Percentiles rank a stretch among this genome's conserved stretches.
Conservation (phyloP, 2,888 invertebrate genomes). For the Idaea aversata region DNA sequence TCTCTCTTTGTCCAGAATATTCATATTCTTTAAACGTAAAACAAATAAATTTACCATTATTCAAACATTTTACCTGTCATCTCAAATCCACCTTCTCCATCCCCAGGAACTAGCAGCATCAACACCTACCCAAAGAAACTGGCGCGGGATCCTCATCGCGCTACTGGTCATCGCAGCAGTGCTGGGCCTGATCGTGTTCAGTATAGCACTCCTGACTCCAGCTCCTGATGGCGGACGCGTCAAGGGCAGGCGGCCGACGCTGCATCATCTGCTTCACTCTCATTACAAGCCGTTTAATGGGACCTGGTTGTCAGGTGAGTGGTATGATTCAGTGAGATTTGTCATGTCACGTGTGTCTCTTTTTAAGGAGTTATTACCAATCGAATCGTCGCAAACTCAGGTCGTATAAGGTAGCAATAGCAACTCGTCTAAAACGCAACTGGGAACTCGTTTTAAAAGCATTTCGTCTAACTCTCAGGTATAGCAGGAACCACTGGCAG, state of each 20-base stretch:
- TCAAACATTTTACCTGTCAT: too few species aligned
- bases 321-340: neutral
- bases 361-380: too few species aligned
- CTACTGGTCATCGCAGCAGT: slow-evolving; percentile 94
- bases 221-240: slow-evolving; percentile 85
- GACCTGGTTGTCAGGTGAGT: slow-evolving; percentile 67
- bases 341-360: too few species aligned
- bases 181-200: slow-evolving; percentile 93
- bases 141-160: slow-evolving; percentile 96
- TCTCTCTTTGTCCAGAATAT: too few species aligned
- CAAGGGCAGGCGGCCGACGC: slow-evolving; percentile 83
- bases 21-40: too few species aligned
- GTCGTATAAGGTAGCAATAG: too few species aligned
- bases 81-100: neutral
- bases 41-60: too few species aligned
- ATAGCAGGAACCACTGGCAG: too few species aligned
- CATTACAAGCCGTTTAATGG: slow-evolving; percentile 87
- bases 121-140: slow-evolving; percentile 93
- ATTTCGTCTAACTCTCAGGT: too few species aligned
- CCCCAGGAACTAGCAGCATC: slow-evolving; percentile 93
- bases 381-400: too few species aligned
- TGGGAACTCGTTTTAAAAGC: too few species aligned
- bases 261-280: slow-evolving; percentile 83
- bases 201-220: slow-evolving; percentile 94
- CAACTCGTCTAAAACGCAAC: too few species aligned